Conservation (phyloP, 2,113 vertebrate genomes). For the Zosterops borbonicus region DNA sequence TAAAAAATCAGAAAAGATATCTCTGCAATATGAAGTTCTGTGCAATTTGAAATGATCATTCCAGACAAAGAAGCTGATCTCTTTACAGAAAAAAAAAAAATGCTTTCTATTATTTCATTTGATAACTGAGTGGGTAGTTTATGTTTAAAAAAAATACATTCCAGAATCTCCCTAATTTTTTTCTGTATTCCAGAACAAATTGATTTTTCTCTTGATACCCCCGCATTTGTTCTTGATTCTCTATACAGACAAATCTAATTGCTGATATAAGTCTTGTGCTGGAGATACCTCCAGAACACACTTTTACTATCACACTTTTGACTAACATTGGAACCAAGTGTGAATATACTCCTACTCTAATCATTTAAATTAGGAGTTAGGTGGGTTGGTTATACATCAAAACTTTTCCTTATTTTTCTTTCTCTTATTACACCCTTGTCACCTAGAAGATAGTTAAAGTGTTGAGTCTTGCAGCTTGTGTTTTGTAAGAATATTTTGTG, state of each 20-base stretch:
- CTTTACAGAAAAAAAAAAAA: not conserved
- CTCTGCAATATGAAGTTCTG: not conserved
- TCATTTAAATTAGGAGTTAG: constrained; percentile 19
- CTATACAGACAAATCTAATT: not conserved
- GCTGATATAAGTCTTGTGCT: not conserved
- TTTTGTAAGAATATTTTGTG: not conserved
- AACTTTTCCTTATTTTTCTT: constrained; percentile 39
- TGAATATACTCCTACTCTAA: constrained; percentile 27
- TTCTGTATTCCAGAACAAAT: not conserved
- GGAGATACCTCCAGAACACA: not conserved
- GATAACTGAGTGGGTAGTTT: not conserved
- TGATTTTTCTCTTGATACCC: not conserved
- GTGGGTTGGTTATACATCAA: not conserved
- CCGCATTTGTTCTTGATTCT: not conserved
- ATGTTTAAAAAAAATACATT: not conserved
- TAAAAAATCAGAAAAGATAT: not conserved
- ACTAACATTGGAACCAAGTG: not conserved
- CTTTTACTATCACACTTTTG: not conserved
- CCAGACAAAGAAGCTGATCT: not conserved
- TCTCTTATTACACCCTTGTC: not conserved
- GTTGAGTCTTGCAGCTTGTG: not conserved
- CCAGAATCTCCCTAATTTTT: not conserved
- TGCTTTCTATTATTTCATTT: not conserved
- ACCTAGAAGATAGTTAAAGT: not conserved
- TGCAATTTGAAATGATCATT: not conserved